Conservation (phyloP, 2,797 vertebrate genomes). For the Tokudaia tokunoshimensis region DNA sequence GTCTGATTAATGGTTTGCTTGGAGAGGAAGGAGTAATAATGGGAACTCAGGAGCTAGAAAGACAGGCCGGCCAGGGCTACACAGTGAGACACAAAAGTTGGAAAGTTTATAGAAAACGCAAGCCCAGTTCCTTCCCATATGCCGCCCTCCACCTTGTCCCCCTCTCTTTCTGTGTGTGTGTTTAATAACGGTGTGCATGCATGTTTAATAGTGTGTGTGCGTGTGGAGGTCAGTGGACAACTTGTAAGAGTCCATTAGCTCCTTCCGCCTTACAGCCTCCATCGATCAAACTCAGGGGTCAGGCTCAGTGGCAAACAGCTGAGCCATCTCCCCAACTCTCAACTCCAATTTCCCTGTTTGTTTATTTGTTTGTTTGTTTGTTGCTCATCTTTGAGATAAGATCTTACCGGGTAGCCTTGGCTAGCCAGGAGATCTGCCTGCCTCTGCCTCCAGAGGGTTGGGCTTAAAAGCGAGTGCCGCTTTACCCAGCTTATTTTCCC, state of each 20-base stretch:
- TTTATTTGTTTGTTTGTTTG: background rate
- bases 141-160: background rate
- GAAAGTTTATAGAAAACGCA: background rate
- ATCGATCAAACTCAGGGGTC: background rate
- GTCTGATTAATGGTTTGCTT: conserved; percentile 7
- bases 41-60: background rate
- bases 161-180: background rate
- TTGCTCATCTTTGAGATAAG: background rate
- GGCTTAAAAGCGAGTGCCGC: background rate
- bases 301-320: background rate
- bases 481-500: background rate
- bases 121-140: no score
- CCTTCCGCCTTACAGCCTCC: background rate
- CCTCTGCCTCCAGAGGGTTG: no score
- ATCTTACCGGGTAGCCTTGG: background rate
- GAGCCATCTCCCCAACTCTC: background rate
- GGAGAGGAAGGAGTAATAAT: background rate
- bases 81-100: background rate
- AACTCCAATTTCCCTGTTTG: background rate
- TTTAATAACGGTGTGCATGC: background rate
- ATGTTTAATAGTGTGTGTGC: background rate
- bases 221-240: no score
- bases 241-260: background rate
- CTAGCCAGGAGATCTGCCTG: background rate
- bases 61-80: background rate